A percentile compares a stretch with the other conserved stretches of the same genome.
phyloP scores from a whole-genome alignment of 2,797 vertebrate species.

The Pelobates cultripes region DNA sequence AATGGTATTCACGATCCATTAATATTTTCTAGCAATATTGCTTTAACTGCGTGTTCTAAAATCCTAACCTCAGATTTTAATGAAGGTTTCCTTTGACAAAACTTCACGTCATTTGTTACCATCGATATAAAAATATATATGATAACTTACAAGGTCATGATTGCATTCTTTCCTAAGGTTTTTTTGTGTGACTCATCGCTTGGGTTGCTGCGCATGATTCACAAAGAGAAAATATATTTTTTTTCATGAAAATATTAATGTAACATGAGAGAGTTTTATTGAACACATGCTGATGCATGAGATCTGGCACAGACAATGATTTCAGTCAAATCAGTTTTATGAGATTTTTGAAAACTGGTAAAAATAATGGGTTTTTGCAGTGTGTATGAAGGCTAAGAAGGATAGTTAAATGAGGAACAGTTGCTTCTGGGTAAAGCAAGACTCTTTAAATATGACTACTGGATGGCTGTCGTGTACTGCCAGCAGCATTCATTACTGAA shows the following conservation, averaged over 20 bases:
- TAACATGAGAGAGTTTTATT: slow-evolving; percentile 49
- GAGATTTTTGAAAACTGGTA: slow-evolving; percentile 19
- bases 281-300: slow-evolving; percentile 48
- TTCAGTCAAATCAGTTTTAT: slow-evolving; percentile 27
- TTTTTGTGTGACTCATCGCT: slow-evolving; percentile 46
- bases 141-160: slow-evolving; percentile 48
- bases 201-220: slow-evolving; percentile 48
- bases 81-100: slow-evolving; percentile 33
- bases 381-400: background rate
- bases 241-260: slow-evolving; percentile 50
- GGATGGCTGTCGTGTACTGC: too few relatives aligned
- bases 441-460: too few relatives aligned
- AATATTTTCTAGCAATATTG: background rate
- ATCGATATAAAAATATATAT: slow-evolving; percentile 20
- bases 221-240: slow-evolving; percentile 52
- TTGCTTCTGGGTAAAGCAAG: too few relatives aligned
- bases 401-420: background rate
- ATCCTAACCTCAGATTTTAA: slow-evolving; percentile 7
- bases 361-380: slow-evolving; percentile 8
- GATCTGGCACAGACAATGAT: slow-evolving; percentile 40
- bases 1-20: slow-evolving; percentile 5
- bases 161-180: slow-evolving; percentile 39
- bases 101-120: slow-evolving; percentile 2
- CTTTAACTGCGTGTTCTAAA: background rate
- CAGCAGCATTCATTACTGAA: too few relatives aligned